phyloP scores from a whole-genome alignment of 1,140 invertebrate species.

The Saxidomus purpurata region DNA sequence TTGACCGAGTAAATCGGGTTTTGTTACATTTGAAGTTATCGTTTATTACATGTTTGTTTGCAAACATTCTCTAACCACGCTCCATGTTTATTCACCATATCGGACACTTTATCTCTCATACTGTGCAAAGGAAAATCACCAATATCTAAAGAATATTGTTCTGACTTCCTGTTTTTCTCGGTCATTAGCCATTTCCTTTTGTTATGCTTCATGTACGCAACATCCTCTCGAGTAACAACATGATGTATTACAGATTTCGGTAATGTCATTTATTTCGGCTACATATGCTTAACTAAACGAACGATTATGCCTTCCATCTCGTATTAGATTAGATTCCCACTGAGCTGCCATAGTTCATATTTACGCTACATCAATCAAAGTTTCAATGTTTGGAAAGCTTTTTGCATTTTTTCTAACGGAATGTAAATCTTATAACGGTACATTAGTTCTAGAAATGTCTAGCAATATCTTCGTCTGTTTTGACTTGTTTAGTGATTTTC shows the following conservation, averaged over 20 bases:
- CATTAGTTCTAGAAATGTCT: no score
- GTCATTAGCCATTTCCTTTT: neutral
- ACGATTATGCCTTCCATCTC: constrained; percentile 3
- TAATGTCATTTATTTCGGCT: constrained; percentile 25
- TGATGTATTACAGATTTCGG: constrained; percentile 21
- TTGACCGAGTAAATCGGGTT: no score
- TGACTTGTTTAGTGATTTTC: no score
- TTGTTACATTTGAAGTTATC: no score
- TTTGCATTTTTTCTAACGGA: neutral
- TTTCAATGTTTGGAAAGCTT: neutral
- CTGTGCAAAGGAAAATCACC: neutral
- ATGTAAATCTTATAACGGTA: no score
- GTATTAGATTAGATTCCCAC: neutral
- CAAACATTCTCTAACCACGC: no score
- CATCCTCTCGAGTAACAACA: neutral
- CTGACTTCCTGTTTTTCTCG: neutral
- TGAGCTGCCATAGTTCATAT: neutral
- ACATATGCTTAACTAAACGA: constrained; percentile 45
- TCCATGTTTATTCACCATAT: no score
- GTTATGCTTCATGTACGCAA: neutral
- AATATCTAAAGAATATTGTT: no score
- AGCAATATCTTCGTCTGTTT: no score
- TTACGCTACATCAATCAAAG: constrained; percentile 26
- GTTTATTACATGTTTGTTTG: no score
- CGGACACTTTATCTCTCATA: no score